Evolutionary conservation across 2,888 invertebrate species (phyloP).

Genomic region (Pycnomerus fuliginosus): DNA sequence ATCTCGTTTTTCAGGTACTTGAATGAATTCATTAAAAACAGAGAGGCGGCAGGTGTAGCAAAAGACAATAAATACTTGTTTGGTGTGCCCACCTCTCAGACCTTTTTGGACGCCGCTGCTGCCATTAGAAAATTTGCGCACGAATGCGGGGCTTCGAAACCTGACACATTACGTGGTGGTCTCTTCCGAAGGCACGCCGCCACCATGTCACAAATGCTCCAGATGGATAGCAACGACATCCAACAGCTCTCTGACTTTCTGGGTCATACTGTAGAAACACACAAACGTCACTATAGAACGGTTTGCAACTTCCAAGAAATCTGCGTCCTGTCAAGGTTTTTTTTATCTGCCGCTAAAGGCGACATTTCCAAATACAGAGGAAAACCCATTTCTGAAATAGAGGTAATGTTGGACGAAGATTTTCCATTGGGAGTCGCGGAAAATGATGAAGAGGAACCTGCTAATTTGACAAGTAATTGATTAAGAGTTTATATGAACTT

Average conservation of each 20-base stretch:
- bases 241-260: slow-evolving; percentile 9
- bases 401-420: no score
- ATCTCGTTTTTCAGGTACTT: slow-evolving; percentile 1
- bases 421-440: no score
- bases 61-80: background rate
- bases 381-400: no score
- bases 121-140: background rate
- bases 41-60: background rate
- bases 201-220: slow-evolving; percentile 12
- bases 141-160: background rate
- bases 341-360: no score
- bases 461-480: no score
- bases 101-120: background rate
- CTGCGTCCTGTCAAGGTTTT: background rate
- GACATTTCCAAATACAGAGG: no score
- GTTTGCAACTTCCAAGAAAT: no score
- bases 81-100: background rate
- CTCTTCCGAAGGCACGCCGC: slow-evolving; percentile 11
- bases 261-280: slow-evolving; percentile 8
- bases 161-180: slow-evolving; percentile 26
- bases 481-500: no score
- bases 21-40: background rate
- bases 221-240: slow-evolving; percentile 11
- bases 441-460: no score
- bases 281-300: slow-evolving; percentile 8